Conservation (phyloP, 1,140 invertebrate species). For the Conus betulinus region DNA sequence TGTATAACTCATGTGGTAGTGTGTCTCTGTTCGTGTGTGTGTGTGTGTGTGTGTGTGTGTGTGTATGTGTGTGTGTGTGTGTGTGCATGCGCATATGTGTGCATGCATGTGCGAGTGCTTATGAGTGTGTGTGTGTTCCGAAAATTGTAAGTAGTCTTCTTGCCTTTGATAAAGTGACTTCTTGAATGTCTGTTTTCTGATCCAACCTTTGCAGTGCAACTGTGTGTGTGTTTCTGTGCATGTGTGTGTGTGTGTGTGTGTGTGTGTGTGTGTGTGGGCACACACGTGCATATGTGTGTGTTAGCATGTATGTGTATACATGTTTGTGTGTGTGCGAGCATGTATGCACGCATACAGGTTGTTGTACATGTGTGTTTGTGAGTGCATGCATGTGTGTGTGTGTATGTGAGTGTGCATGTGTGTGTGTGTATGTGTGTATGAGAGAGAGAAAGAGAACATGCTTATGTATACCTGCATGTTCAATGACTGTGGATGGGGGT, state of each 20-base stretch:
- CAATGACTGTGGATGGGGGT: no score
- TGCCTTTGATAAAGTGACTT: no score
- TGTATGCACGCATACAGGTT: background rate
- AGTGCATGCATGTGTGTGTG: background rate
- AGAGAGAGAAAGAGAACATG: no score
- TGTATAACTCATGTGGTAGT: background rate
- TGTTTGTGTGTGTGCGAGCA: background rate
- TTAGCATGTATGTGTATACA: background rate
- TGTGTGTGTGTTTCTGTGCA: background rate
- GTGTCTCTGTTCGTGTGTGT: background rate
- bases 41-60: background rate
- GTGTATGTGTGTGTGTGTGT: background rate
- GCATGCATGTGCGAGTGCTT: background rate
- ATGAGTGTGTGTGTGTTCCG: background rate
- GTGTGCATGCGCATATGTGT: background rate
- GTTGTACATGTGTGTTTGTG: background rate
- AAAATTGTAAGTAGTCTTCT: no score
- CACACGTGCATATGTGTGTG: background rate
- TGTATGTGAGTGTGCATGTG: background rate
- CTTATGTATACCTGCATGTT: no score
- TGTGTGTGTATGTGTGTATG: background rate
- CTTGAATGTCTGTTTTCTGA: background rate
- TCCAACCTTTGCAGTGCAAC: no score
- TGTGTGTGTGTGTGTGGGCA: background rate
- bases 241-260: background rate